Conservation (phyloP, 1,140 invertebrate genomes). For the Harlomillsia oculata region DNA sequence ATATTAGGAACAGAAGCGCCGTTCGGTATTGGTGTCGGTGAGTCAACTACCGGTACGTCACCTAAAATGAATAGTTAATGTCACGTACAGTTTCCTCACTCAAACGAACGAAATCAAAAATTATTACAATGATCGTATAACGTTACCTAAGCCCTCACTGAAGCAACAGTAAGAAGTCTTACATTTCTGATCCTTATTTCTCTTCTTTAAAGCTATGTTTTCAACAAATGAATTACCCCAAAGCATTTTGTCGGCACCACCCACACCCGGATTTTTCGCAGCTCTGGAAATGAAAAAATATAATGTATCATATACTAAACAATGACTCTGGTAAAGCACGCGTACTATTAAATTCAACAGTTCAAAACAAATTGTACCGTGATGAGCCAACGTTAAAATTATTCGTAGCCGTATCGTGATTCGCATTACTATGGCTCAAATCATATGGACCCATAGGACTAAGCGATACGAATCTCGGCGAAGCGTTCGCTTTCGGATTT, state of each 20-base stretch:
- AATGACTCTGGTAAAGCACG: background rate
- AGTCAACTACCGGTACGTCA: too few species aligned
- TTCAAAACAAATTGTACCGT: background rate
- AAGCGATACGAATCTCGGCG: background rate
- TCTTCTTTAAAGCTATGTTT: conserved; percentile 26
- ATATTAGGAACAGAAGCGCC: too few species aligned
- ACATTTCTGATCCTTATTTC: conserved; percentile 28
- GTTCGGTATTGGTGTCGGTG: too few species aligned
- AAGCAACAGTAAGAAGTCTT: conserved; percentile 10
- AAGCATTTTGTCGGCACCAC: background rate
- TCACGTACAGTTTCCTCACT: background rate
- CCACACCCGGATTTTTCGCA: conserved; percentile 15
- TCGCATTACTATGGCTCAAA: conserved; percentile 1
- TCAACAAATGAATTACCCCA: conserved; percentile 22
- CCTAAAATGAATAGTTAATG: background rate
- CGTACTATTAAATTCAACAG: background rate
- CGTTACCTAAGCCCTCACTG: conserved; percentile 1
- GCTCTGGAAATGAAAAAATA: conserved; percentile 2
- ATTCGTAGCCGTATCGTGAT: background rate
- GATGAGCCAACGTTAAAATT: background rate
- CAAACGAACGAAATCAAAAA: background rate
- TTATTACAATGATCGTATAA: background rate
- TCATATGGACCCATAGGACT: background rate
- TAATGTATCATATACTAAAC: background rate
- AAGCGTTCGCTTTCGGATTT: conserved; percentile 16